phyloP scores from a whole-genome alignment of 2,797 vertebrate genomes.

The Pipistrellus pipistrellus region DNA sequence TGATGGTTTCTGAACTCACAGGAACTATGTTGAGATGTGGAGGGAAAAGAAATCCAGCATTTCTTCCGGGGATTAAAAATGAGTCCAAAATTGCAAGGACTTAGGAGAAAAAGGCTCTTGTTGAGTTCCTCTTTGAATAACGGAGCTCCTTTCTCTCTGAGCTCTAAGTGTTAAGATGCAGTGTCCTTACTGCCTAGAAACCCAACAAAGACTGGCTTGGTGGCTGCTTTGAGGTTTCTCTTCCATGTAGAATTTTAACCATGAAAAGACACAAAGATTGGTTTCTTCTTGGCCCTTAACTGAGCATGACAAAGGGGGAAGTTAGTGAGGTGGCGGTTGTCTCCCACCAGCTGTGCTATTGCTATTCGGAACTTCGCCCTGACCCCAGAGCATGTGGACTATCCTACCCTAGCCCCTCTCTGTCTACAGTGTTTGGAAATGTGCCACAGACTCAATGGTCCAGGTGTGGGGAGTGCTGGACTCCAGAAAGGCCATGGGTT shows the following conservation, averaged over 20 bases:
- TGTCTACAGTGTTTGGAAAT: constrained; percentile 28
- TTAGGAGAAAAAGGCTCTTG: constrained; percentile 79
- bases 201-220: constrained; percentile 89
- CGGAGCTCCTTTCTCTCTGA: constrained; percentile 84
- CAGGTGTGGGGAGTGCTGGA: not conserved
- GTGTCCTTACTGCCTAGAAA: constrained; percentile 89
- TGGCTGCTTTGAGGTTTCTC: constrained; percentile 86
- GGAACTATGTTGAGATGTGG: constrained; percentile 69
- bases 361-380: constrained; percentile 60
- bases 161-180: constrained; percentile 87
- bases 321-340: constrained; percentile 83
- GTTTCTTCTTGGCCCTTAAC: constrained; percentile 89
- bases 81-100: constrained; percentile 82
- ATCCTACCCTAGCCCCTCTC: constrained; percentile 69
- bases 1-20: constrained; percentile 55
- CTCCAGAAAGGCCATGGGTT: not conserved
- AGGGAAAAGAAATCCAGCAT: constrained; percentile 77
- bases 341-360: constrained; percentile 79
- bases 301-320: constrained; percentile 86
- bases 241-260: constrained; percentile 87
- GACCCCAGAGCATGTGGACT: constrained; percentile 44
- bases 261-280: constrained; percentile 88
- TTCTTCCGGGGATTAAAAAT: constrained; percentile 87
- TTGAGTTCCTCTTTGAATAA: constrained; percentile 84
- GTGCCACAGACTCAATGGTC: not conserved